Base-by-base conservation (phyloP, 2,113 vertebrate genomes). In the Empidonax traillii region DNA sequence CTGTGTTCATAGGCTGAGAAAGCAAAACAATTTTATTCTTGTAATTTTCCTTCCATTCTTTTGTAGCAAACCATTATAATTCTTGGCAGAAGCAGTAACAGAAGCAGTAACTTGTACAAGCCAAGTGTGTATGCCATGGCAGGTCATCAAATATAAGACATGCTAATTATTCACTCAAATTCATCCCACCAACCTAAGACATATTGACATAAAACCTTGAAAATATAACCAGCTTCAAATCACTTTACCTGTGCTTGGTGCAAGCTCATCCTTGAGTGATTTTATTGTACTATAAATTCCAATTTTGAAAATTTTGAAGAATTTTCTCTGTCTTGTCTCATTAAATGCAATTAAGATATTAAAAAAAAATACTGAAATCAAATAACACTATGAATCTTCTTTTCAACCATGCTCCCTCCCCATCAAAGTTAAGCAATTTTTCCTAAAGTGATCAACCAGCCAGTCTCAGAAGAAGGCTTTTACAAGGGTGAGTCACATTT, bases 1-100 rank as follows among this genome's bases (percentile, higher is more conserved):
- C n/a, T n/a, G n/a, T n/a, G n/a, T n/a, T n/a, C 0, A 1, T 8
- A 52, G 0, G 1, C 6, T 18, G 37, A 31, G 10, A 77, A 85
- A 85, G 18, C 2, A 53, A 82, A 85, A 53, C 4, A 28, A 43
- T 76, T 62, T 55, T 55, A 20, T 56, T 6, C 47, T 52, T 63
- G 12, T 39, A 8, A 24, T 76, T 72, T 72, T 58, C 13, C 16
- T 20, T 47, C 37, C 31, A 9, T 58, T 65, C 8, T 66, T 78
- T 49, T 82, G 21, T 37, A 39, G 28, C 23, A 69, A 87, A 30
- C 4, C 21, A 66, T 65, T 51, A 49, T 6, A 52, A 4, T 68
- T 15, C 21, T 33, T 39, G 76, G 10, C 7, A 83, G 59, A 69
- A 74, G 20, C 13, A 52, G 10, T 67, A 76, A 44, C 8, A 35